A percentile compares a stretch with the other conserved stretches of the same genome.
phyloP scores from a whole-genome alignment of 2,797 vertebrate genomes.

The Sebastes matsubarae region DNA sequence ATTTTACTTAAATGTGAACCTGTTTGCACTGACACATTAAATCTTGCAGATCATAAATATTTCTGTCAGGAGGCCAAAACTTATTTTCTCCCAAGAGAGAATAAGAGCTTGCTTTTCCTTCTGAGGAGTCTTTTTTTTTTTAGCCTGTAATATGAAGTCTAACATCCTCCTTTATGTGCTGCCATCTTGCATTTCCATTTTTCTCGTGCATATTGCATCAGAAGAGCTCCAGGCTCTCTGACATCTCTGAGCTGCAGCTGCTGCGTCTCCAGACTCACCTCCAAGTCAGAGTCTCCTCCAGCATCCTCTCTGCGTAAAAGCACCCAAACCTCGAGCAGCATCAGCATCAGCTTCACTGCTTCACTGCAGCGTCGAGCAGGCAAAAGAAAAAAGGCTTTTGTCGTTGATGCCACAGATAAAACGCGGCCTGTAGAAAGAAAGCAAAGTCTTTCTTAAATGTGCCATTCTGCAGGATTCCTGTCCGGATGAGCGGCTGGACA shows the following conservation, averaged over 20 bases:
- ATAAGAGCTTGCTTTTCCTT: background rate
- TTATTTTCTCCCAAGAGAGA: background rate
- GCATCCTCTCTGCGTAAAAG: conserved; percentile 4
- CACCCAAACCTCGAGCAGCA: background rate
- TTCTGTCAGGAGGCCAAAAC: conserved; percentile 6
- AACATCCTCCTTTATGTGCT: conserved; percentile 9
- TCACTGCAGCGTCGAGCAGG: background rate
- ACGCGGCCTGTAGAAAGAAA: conserved; percentile 20
- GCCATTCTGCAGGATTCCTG: conserved; percentile 25
- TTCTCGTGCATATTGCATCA: conserved; percentile 6
- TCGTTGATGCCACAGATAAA: conserved; percentile 12
- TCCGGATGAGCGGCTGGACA: conserved; percentile 20
- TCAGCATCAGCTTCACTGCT: background rate
- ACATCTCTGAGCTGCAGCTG: background rate
- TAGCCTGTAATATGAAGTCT: background rate
- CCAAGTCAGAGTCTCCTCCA: conserved; percentile 1
- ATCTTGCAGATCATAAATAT: background rate
- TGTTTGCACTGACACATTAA: background rate
- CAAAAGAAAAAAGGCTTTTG: background rate
- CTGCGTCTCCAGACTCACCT: conserved; percentile 49
- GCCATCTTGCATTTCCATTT: conserved; percentile 48
- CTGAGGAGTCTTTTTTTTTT: background rate
- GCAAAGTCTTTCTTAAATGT: background rate
- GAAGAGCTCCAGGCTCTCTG: background rate
- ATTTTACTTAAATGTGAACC: background rate